These are phyloP conservation scores for Carterocephalus palaemon DNA, from an alignment of 2,888 invertebrate genomes.

Conservation along the genomic window DNA sequence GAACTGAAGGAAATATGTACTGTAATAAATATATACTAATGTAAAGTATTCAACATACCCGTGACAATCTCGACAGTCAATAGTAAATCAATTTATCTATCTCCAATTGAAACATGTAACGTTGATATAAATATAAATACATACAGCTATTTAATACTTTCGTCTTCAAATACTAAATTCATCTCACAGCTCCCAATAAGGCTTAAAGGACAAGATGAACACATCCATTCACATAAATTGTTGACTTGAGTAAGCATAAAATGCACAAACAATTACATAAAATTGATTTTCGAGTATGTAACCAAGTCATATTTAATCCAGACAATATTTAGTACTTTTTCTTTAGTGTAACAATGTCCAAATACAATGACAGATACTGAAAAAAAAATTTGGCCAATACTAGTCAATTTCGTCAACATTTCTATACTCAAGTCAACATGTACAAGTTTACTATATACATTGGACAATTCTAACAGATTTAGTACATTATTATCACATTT, in stretches of 20 bases:
- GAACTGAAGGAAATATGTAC: no score
- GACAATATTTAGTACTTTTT: no score
- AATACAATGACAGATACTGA: no score
- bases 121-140: slow-evolving; percentile 22
- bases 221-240: slow-evolving; percentile 44
- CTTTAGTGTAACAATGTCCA: no score
- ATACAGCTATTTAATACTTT: slow-evolving; percentile 36
- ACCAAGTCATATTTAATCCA: no score
- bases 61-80: background rate
- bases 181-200: slow-evolving; percentile 75
- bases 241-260: slow-evolving; percentile 38
- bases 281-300: no score
- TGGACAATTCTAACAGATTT: slow-evolving; percentile 44
- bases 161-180: slow-evolving; percentile 46
- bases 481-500: slow-evolving; percentile 21
- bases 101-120: slow-evolving; percentile 15
- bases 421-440: slow-evolving; percentile 16
- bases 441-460: slow-evolving; percentile 33
- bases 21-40: no score
- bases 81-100: slow-evolving; percentile 12
- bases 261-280: no score
- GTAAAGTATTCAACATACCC: background rate
- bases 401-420: no score
- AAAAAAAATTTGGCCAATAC: no score
- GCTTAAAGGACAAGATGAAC: slow-evolving; percentile 68